Evolutionary conservation across 2,888 invertebrate genomes (phyloP).

Genomic region (Eupithecia abbreviata): DNA sequence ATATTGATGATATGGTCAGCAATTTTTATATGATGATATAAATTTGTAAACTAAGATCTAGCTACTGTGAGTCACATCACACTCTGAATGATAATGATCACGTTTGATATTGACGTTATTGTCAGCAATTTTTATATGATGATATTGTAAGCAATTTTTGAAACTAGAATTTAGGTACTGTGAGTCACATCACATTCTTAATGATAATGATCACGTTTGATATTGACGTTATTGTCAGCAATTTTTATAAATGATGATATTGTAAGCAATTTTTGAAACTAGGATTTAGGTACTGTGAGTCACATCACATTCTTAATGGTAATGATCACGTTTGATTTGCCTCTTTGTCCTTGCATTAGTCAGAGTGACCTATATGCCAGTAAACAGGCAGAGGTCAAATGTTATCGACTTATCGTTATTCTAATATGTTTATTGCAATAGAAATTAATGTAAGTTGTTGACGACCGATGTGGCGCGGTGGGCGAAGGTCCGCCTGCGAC

Average conservation of each 20-base stretch:
- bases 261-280: background rate
- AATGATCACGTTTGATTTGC: conserved; percentile 34
- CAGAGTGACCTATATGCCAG: conserved; percentile 32
- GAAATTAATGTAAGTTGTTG: no score
- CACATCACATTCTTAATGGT: background rate
- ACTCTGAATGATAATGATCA: no score
- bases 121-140: no score
- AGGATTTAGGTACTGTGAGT: background rate
- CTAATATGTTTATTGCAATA: conserved; percentile 6
- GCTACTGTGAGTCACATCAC: no score
- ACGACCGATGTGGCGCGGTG: no score
- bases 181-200: background rate
- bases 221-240: no score
- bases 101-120: no score
- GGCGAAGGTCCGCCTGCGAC: no score
- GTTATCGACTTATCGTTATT: conserved; percentile 29
- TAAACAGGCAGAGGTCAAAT: conserved; percentile 32
- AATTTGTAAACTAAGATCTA: no score
- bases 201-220: background rate
- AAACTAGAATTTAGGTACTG: background rate
- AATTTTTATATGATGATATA: no score
- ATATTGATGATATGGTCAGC: no score
- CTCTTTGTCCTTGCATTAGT: conserved; percentile 36
- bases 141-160: background rate
- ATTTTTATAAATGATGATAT: no score